phyloP scores from a whole-genome alignment of 2,113 vertebrate genomes.

The Cochlearius cochlearius region DNA sequence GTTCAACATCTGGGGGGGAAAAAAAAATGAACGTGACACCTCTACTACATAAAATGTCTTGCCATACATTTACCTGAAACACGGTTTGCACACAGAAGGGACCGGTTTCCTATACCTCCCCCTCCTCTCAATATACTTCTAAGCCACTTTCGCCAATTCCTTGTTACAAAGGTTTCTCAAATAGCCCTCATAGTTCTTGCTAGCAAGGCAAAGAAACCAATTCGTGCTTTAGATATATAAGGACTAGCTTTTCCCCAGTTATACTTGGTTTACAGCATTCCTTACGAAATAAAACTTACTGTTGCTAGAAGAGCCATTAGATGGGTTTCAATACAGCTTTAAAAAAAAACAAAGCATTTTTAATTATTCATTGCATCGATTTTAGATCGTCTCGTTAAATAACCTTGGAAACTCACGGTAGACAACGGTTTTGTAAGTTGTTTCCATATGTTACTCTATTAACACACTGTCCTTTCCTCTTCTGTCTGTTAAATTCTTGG shows the following conservation, averaged over 20 bases:
- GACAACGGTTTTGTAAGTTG: neutral
- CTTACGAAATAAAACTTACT: neutral
- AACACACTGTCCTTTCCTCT: neutral
- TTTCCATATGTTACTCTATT: neutral
- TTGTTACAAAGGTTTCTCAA: neutral
- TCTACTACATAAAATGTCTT: fast-evolving
- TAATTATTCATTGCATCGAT: neutral
- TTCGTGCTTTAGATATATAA: neutral
- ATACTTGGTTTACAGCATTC: neutral
- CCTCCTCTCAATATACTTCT: neutral
- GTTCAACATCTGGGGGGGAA: constrained; percentile 81
- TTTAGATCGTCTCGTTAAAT: neutral
- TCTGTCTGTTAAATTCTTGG: neutral
- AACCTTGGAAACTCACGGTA: neutral
- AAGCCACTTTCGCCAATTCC: neutral
- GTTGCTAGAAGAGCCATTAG: neutral
- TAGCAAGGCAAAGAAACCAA: neutral
- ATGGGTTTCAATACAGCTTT: neutral
- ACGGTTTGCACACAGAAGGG: neutral
- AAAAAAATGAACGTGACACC: neutral
- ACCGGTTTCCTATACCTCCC: neutral
- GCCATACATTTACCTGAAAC: neutral
- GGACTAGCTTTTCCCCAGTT: neutral
- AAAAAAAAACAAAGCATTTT: neutral
- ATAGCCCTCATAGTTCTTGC: neutral